Evolutionary conservation across 2,888 invertebrate genomes (phyloP).

Genomic region (Cyclophora punctaria): DNA sequence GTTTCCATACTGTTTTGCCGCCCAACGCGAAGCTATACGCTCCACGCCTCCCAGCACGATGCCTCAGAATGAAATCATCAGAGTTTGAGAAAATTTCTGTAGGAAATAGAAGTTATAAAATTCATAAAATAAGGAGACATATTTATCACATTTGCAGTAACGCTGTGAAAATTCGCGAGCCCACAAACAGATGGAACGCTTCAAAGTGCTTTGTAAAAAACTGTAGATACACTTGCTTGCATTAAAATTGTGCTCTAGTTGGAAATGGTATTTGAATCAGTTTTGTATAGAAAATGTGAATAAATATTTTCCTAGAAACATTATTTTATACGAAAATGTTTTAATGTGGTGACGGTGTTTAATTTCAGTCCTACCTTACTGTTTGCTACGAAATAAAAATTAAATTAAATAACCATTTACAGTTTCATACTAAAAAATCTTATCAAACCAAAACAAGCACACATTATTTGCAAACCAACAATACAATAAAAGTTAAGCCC

Average conservation of each 20-base stretch:
- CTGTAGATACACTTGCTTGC: constrained; percentile 16
- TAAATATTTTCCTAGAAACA: too few species aligned
- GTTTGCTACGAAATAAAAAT: too few species aligned
- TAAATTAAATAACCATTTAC: too few species aligned
- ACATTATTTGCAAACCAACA: constrained; percentile 5
- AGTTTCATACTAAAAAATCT: too few species aligned
- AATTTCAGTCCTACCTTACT: too few species aligned
- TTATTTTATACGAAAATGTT: too few species aligned
- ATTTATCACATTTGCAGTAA: constrained; percentile 14
- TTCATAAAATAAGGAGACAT: constrained; percentile 1
- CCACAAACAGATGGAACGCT: constrained; percentile 18
- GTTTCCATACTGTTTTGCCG: too few species aligned
- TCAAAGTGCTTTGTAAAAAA: constrained; percentile 25
- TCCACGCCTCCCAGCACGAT: neutral
- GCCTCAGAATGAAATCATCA: neutral
- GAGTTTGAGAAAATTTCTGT: neutral
- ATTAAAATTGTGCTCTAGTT: neutral
- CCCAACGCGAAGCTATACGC: too few species aligned
- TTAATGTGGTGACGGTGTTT: too few species aligned
- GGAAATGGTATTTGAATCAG: too few species aligned
- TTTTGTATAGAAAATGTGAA: too few species aligned
- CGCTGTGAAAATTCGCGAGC: constrained; percentile 16
- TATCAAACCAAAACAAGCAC: too few species aligned
- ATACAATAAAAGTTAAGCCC: neutral
- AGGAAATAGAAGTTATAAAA: neutral